These are phyloP conservation scores for Oreamnos americanus DNA, from an alignment of 2,113 vertebrate genomes.

Conservation along the genomic window DNA sequence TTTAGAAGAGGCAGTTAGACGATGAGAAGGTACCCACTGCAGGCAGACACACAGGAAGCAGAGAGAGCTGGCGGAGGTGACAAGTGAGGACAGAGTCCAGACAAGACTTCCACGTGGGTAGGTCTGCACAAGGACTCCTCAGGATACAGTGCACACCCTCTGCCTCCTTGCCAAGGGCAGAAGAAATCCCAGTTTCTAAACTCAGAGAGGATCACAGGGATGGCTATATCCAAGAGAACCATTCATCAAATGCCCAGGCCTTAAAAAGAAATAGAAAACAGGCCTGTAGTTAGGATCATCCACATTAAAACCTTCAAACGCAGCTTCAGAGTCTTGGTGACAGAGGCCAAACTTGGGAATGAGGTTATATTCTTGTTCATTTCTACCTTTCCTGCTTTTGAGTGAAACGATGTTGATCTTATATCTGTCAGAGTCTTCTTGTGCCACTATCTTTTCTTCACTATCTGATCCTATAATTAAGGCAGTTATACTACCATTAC, in stretches of 20 bases:
- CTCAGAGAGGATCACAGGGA: background rate
- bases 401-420: background rate
- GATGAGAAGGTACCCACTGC: background rate
- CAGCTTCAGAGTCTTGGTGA: background rate
- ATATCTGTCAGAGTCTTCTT: background rate
- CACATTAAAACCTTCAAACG: background rate
- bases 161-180: background rate
- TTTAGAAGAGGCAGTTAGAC: background rate
- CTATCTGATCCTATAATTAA: background rate
- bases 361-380: background rate
- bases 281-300: background rate
- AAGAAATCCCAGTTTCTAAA: background rate
- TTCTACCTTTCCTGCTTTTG: conserved; percentile 26
- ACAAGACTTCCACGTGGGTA: background rate
- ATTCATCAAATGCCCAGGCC: background rate
- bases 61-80: background rate
- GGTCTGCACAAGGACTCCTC: background rate
- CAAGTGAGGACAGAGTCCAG: background rate
- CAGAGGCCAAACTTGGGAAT: background rate
- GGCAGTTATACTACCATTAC: background rate
- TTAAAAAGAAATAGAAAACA: background rate
- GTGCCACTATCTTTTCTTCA: background rate
- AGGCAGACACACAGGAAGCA: background rate
- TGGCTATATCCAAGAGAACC: background rate
- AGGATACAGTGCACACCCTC: background rate